A percentile compares a stretch with the other conserved stretches of the same genome.
These are phyloP conservation scores for Amphibalanus amphitrite DNA, from an alignment of 1,140 invertebrate genomes.

Conservation along the genomic window DNA sequence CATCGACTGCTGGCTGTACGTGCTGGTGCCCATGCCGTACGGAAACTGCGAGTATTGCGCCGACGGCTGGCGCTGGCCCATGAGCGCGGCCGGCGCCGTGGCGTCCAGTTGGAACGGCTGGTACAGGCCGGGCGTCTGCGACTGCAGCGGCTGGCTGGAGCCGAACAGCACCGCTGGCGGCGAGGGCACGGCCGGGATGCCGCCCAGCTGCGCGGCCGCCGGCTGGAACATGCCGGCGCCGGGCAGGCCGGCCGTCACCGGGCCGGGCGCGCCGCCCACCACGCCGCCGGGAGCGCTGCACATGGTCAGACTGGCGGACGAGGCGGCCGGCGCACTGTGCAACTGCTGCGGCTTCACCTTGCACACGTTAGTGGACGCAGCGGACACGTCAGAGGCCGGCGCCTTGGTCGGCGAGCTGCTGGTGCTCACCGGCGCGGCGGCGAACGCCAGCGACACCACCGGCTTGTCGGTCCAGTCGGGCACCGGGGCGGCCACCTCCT, in stretches of 20 bases:
- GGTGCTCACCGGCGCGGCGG: too few relatives aligned
- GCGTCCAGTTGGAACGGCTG: constrained; percentile 44
- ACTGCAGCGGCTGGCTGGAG: constrained; percentile 50
- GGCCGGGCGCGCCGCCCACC: constrained; percentile 14
- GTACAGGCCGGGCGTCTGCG: constrained; percentile 57
- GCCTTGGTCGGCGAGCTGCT: background rate
- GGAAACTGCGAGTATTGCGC: constrained; percentile 49
- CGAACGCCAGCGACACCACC: background rate
- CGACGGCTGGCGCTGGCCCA: constrained; percentile 35
- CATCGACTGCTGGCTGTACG: constrained; percentile 46
- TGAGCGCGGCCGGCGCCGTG: constrained; percentile 16
- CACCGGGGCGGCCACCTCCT: background rate
- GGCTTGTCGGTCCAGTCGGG: background rate
- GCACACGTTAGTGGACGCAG: constrained; percentile 48
- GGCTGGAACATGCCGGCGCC: constrained; percentile 22
- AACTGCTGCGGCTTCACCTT: constrained; percentile 55
- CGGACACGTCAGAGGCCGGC: constrained; percentile 9
- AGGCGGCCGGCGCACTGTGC: constrained; percentile 28
- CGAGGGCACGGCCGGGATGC: constrained; percentile 60
- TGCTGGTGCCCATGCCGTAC: constrained; percentile 27
- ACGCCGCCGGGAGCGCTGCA: constrained; percentile 23
- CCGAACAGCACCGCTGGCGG: constrained; percentile 43
- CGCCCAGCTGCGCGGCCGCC: constrained; percentile 53
- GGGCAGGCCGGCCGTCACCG: constrained; percentile 17
- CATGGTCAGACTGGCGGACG: constrained; percentile 28